Evolutionary conservation across 2,113 vertebrate species (phyloP).

Genomic region (Catharus fuscescens): DNA sequence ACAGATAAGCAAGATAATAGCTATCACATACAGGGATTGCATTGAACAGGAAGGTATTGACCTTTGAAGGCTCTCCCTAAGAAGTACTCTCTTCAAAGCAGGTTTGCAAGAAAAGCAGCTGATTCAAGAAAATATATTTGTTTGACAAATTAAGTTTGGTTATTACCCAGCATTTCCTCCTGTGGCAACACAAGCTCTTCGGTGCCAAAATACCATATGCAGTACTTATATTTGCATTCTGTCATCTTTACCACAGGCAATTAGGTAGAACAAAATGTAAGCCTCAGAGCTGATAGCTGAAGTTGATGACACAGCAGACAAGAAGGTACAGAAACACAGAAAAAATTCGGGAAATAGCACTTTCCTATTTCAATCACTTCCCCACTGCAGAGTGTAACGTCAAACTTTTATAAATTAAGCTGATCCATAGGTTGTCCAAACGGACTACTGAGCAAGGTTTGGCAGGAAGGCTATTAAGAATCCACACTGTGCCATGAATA

Average conservation of each 20-base stretch:
- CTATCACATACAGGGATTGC: not conserved
- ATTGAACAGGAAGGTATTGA: not conserved
- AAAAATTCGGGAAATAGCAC: not conserved
- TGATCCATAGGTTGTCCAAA: constrained; percentile 7
- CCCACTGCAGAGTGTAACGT: not conserved
- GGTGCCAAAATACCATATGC: not conserved
- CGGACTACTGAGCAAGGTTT: not conserved
- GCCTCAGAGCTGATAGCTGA: not conserved
- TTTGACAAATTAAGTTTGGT: not conserved
- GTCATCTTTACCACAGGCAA: not conserved
- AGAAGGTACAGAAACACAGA: not conserved
- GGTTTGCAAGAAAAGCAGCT: not conserved
- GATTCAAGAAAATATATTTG: not conserved
- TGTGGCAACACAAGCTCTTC: not conserved
- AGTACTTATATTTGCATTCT: not conserved
- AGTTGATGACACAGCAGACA: not conserved
- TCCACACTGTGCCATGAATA: not conserved
- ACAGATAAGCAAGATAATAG: not conserved
- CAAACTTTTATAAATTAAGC: constrained; percentile 30
- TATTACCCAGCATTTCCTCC: not conserved
- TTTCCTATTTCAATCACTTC: not conserved
- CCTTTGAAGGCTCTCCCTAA: not conserved
- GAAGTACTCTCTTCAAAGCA: not conserved
- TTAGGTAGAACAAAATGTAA: not conserved
- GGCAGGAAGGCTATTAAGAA: not conserved